Percentiles rank a stretch among this genome's conserved stretches.
These are phyloP conservation scores for Galagoides demidoff DNA, from an alignment of 2,797 vertebrate genomes.

Conservation along the genomic window DNA sequence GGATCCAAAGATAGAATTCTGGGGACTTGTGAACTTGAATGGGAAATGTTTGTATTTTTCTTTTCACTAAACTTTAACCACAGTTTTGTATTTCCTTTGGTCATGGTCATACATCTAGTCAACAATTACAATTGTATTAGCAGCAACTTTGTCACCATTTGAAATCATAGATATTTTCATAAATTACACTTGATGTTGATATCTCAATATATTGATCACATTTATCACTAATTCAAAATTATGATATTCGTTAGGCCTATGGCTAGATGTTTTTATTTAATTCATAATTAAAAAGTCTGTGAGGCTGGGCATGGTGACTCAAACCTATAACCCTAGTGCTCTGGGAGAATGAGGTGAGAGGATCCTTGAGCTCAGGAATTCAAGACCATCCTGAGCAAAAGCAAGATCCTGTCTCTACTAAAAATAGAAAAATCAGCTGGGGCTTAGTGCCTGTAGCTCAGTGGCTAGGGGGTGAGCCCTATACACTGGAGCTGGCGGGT, in stretches of 20 bases:
- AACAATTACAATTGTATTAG: neutral
- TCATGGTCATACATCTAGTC: neutral
- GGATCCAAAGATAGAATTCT: constrained; percentile 5
- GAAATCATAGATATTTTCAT: constrained; percentile 33
- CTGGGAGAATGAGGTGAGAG: no score
- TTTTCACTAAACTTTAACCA: constrained; percentile 23
- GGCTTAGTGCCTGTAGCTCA: no score
- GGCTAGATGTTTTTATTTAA: constrained; percentile 43
- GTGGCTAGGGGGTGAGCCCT: no score
- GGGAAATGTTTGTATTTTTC: constrained; percentile 45
- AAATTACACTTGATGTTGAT: neutral
- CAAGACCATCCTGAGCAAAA: no score
- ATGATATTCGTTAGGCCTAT: constrained; percentile 40
- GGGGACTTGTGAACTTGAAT: constrained; percentile 5
- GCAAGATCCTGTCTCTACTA: no score
- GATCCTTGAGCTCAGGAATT: no score
- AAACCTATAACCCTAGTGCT: no score
- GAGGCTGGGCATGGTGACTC: no score
- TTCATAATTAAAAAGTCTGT: constrained; percentile 51
- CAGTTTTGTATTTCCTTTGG: neutral
- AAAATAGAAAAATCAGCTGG: no score
- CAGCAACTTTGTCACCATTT: neutral
- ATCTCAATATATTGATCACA: constrained; percentile 32
- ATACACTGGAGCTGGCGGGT: no score
- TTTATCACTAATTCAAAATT: constrained; percentile 50